Evolutionary conservation across 2,888 invertebrate species (phyloP).

Genomic region (Eledona agricola): DNA sequence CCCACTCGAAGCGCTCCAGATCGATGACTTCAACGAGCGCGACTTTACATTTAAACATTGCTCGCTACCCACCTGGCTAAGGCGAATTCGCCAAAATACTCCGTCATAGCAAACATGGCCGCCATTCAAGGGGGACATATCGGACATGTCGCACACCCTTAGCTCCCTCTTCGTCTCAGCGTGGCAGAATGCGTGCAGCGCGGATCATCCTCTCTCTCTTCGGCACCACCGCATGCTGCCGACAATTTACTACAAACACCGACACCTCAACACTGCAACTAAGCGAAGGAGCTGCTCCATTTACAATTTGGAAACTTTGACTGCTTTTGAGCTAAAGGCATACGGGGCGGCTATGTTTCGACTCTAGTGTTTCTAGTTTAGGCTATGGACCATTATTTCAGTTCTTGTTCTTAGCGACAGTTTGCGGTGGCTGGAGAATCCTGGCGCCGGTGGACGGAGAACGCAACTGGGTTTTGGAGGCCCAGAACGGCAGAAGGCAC

Average conservation of each 20-base stretch:
- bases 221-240: conserved; percentile 22
- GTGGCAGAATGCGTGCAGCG: conserved; percentile 26
- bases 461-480: conserved; percentile 36
- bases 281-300: conserved; percentile 30
- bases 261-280: conserved; percentile 38
- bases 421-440: conserved; percentile 3
- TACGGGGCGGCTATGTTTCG: no score
- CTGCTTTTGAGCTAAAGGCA: no score
- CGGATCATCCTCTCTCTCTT: conserved; percentile 23
- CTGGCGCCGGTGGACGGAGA: conserved; percentile 36
- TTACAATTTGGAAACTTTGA: no score
- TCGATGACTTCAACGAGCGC: conserved; percentile 5
- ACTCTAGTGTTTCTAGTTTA: no score
- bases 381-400: neutral
- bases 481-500: conserved; percentile 25
- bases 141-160: conserved; percentile 40
- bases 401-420: neutral
- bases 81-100: conserved; percentile 66
- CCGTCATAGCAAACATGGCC: conserved; percentile 66
- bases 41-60: conserved; percentile 24
- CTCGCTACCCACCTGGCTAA: conserved; percentile 62
- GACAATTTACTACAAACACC: conserved; percentile 15
- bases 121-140: conserved; percentile 46
- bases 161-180: conserved; percentile 31
- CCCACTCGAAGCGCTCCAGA: conserved; percentile 3